Conservation (phyloP, 2,113 vertebrate species). For the Cheilinus undulatus region DNA sequence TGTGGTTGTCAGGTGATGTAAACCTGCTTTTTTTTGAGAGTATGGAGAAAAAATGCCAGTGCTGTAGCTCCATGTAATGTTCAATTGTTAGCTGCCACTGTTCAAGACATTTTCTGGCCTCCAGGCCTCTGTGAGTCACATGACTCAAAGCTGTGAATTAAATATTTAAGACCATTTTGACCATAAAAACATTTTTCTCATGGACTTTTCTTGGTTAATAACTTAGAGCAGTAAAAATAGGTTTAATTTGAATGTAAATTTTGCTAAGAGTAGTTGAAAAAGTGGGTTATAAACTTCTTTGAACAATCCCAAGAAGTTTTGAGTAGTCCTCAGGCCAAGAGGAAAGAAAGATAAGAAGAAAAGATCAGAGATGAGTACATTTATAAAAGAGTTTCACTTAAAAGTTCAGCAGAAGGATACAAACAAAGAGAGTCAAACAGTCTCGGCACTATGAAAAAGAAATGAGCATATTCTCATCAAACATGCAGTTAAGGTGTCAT, state of each 20-base stretch:
- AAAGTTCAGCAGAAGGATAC: not conserved
- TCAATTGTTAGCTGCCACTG: no score
- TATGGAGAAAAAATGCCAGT: no score
- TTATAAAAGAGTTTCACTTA: not conserved
- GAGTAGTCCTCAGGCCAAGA: not conserved
- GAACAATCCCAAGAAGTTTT: not conserved
- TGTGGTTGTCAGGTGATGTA: no score
- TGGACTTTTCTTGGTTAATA: no score
- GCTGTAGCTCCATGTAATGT: no score
- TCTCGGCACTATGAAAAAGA: not conserved
- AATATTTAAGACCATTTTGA: no score
- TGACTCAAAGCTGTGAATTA: no score
- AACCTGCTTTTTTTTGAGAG: no score
- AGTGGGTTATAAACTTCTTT: not conserved
- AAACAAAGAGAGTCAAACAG: not conserved
- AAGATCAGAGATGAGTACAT: not conserved
- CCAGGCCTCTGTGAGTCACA: no score
- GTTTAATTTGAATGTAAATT: not conserved
- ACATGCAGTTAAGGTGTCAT: conserved; percentile 19
- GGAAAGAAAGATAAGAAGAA: not conserved
- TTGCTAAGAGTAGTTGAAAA: not conserved
- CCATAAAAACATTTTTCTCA: no score
- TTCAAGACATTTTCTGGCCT: no score
- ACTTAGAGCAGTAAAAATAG: no score
- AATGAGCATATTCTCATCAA: conserved; percentile 12